Conservation (phyloP, 2,797 vertebrate genomes). For the Hippopotamyrus pictus region DNA sequence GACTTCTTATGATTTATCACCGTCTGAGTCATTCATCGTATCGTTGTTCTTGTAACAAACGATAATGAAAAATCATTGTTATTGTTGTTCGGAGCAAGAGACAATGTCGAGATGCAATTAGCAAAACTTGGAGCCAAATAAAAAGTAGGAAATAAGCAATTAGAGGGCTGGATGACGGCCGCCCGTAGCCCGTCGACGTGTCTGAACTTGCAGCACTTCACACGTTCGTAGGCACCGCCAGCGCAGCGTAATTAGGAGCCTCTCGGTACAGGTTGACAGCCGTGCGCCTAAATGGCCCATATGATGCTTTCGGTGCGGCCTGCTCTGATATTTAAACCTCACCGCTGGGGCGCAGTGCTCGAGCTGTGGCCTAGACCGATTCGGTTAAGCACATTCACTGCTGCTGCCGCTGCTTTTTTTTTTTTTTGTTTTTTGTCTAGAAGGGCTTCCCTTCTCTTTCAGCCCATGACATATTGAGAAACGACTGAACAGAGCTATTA, state of each 20-base stretch:
- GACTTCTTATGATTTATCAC: neutral
- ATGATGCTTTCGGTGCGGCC: neutral
- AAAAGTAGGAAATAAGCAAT: neutral
- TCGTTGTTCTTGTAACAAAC: neutral
- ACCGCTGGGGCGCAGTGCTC: neutral
- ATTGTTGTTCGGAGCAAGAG: neutral
- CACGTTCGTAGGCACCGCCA: neutral
- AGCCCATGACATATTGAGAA: neutral
- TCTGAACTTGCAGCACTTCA: conserved; percentile 5
- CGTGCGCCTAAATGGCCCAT: neutral
- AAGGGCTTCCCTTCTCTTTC: neutral
- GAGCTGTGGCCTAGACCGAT: neutral
- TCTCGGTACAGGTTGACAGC: neutral
- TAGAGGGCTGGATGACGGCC: neutral
- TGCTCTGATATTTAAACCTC: conserved; percentile 9
- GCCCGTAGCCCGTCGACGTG: neutral
- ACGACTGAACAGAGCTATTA: neutral
- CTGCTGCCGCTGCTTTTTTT: neutral
- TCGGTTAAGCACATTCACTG: neutral
- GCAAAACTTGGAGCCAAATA: conserved; percentile 1
- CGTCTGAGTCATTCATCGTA: neutral
- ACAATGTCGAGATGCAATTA: neutral
- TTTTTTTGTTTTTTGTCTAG: neutral
- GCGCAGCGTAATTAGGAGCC: conserved; percentile 8
- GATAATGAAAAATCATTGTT: neutral